phyloP scores from a whole-genome alignment of 2,888 invertebrate species.

The Miltochrista miniata region DNA sequence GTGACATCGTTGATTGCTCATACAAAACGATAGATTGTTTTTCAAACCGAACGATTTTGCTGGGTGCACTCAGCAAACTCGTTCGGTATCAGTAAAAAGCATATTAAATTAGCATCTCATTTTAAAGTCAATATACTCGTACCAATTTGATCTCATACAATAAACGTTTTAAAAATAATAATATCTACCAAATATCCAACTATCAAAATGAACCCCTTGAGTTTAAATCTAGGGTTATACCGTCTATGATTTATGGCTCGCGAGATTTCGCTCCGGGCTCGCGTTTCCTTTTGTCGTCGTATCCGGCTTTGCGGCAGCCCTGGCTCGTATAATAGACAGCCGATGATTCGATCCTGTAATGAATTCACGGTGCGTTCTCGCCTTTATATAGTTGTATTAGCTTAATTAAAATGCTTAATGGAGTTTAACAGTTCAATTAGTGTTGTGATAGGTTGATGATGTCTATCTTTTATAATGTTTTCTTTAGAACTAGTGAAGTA shows the following conservation, averaged over 20 bases:
- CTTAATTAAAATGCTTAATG: slow-evolving; percentile 43
- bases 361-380: slow-evolving; percentile 44
- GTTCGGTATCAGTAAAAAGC: too few species aligned
- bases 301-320: slow-evolving; percentile 59
- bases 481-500: too few species aligned
- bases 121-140: too few species aligned
- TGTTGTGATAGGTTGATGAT: slow-evolving; percentile 8
- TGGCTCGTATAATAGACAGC: slow-evolving; percentile 48
- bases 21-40: too few species aligned
- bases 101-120: too few species aligned
- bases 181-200: slow-evolving; percentile 41
- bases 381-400: slow-evolving; percentile 38
- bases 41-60: too few species aligned
- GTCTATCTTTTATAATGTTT: slow-evolving; percentile 4
- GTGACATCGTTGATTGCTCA: too few species aligned
- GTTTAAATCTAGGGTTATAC: slow-evolving; percentile 58
- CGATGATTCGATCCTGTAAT: slow-evolving; percentile 53
- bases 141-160: not conserved
- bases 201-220: slow-evolving; percentile 64
- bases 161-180: slow-evolving; percentile 30
- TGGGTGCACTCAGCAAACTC: too few species aligned
- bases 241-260: slow-evolving; percentile 66
- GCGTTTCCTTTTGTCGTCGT: slow-evolving; percentile 57
- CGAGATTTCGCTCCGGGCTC: slow-evolving; percentile 59
- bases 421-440: slow-evolving; percentile 37